Percentiles rank a stretch among this genome's conserved stretches.
phyloP scores from a whole-genome alignment of 2,888 invertebrate species.

The Macaria liturata region DNA sequence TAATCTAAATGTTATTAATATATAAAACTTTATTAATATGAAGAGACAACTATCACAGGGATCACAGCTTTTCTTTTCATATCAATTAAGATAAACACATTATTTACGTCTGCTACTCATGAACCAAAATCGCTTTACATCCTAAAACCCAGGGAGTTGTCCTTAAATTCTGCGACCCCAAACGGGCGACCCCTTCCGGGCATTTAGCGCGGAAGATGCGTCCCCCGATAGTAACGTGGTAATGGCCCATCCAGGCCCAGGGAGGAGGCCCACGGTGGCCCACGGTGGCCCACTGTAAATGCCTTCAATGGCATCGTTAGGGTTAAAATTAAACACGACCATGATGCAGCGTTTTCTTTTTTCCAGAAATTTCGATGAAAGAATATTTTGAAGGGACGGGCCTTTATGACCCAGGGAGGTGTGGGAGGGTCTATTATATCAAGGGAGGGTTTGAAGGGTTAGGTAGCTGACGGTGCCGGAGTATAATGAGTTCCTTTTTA shows the following conservation, averaged over 20 bases:
- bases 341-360: slow-evolving; percentile 80
- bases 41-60: no score
- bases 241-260: slow-evolving; percentile 50
- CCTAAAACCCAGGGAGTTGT: background rate
- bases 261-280: no score
- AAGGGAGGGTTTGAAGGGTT: slow-evolving; percentile 57
- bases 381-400: slow-evolving; percentile 75
- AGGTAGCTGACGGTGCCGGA: slow-evolving; percentile 62
- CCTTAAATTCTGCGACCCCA: slow-evolving; percentile 8
- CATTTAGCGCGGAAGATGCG: slow-evolving; percentile 70
- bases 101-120: background rate
- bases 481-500: slow-evolving; percentile 76
- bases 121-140: slow-evolving; percentile 2
- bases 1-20: no score
- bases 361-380: slow-evolving; percentile 69
- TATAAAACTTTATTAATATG: no score
- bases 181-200: slow-evolving; percentile 49
- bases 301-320: slow-evolving; percentile 78
- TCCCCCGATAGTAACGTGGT: slow-evolving; percentile 67
- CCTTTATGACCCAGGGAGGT: slow-evolving; percentile 62
- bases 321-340: slow-evolving; percentile 79
- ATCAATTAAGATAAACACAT: no score
- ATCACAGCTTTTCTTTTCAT: no score
- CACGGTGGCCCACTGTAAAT: slow-evolving; percentile 62
- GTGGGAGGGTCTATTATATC: slow-evolving; percentile 74